phyloP scores from a whole-genome alignment of 2,113 vertebrate genomes.

The Bos javanicus region DNA sequence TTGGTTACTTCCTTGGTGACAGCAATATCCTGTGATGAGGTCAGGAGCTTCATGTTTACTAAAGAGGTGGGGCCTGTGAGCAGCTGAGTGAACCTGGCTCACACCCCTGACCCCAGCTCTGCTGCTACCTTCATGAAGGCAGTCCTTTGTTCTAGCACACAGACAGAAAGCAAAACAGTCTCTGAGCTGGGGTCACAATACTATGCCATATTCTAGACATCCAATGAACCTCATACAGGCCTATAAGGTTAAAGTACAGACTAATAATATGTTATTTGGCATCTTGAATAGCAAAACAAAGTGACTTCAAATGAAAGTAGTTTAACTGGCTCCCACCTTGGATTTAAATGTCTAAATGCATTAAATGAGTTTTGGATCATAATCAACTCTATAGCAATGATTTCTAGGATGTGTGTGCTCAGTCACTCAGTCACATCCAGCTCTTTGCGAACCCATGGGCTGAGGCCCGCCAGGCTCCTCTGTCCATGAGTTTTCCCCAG shows the following conservation, averaged over 20 bases:
- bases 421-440: neutral
- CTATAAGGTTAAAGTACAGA: neutral
- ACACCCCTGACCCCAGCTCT: neutral
- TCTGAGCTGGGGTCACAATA: neutral
- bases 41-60: neutral
- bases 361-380: neutral
- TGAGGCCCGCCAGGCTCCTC: neutral
- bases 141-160: neutral
- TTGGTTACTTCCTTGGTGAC: neutral
- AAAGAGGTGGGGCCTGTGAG: neutral
- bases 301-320: neutral
- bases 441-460: neutral
- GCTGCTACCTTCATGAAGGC: neutral
- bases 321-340: neutral
- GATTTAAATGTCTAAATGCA: conserved; percentile 8
- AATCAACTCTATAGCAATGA: neutral
- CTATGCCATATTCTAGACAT: neutral
- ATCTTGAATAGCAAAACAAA: neutral
- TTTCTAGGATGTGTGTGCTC: neutral
- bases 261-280: neutral
- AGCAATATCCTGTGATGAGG: neutral
- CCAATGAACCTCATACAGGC: neutral
- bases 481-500: neutral
- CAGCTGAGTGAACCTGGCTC: neutral
- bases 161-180: neutral